Evolutionary conservation across 2,888 invertebrate species (phyloP).

Genomic region (Drosophila falleni): DNA sequence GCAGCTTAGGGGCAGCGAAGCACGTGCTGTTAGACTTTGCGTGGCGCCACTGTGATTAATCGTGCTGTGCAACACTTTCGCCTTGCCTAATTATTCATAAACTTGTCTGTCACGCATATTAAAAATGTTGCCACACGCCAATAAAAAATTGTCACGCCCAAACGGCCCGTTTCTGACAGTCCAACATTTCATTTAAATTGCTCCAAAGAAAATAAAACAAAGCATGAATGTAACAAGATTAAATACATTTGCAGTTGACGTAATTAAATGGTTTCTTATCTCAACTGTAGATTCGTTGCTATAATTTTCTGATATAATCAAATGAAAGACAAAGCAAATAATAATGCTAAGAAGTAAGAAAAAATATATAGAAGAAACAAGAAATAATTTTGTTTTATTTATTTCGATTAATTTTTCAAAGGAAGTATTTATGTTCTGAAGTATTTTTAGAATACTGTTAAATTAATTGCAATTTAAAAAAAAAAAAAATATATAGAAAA

Average conservation of each 20-base stretch:
- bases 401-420: too few relatives aligned
- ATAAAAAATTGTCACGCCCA: slow-evolving; percentile 58
- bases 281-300: neutral
- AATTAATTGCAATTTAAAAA: too few relatives aligned
- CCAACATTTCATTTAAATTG: slow-evolving; percentile 53
- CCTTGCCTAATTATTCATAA: slow-evolving; percentile 75
- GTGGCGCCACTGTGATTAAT: slow-evolving; percentile 59
- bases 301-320: neutral
- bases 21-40: slow-evolving; percentile 47
- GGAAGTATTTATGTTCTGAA: too few relatives aligned
- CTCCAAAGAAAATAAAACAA: slow-evolving; percentile 9
- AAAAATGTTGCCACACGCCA: slow-evolving; percentile 59
- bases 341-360: neutral
- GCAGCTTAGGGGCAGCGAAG: slow-evolving; percentile 9
- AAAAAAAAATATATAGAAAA: too few relatives aligned
- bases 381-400: too few relatives aligned
- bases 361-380: neutral
- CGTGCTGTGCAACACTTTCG: slow-evolving; percentile 48
- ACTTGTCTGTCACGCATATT: slow-evolving; percentile 68
- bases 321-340: neutral
- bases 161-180: slow-evolving; percentile 47
- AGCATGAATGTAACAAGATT: neutral
- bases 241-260: slow-evolving; percentile 8
- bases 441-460: too few relatives aligned
- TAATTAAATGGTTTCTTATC: slow-evolving; percentile 10